Conservation (phyloP, 2,113 vertebrate species). For the Nanorana parkeri region DNA sequence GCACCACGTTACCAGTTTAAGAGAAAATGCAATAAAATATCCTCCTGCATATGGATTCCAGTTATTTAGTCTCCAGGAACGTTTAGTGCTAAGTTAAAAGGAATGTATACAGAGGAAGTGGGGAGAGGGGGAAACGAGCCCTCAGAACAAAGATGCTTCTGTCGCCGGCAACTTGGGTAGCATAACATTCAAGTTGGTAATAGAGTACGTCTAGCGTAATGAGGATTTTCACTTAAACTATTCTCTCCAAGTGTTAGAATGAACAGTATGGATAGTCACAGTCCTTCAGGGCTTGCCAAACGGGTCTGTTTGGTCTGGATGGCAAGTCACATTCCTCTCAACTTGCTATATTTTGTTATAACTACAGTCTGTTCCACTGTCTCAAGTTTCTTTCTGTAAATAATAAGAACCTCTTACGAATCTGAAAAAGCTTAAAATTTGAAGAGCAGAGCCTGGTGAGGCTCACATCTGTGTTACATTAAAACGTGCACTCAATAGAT, state of each 20-base stretch:
- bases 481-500: conserved; percentile 71
- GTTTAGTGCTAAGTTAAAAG: conserved; percentile 25
- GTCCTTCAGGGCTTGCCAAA: conserved; percentile 70
- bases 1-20: not conserved
- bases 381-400: conserved; percentile 78
- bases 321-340: conserved; percentile 72
- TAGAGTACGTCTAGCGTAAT: conserved; percentile 31
- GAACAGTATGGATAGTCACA: conserved; percentile 60
- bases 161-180: conserved; percentile 19
- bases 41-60: conserved; percentile 1
- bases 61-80: not conserved
- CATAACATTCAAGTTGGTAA: conserved; percentile 36
- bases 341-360: conserved; percentile 64
- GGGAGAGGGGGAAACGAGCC: conserved; percentile 11
- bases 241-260: conserved; percentile 54
- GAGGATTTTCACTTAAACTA: conserved; percentile 7
- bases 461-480: conserved; percentile 79
- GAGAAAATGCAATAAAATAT: conserved; percentile 25
- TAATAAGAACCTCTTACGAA: conserved; percentile 77
- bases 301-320: conserved; percentile 75
- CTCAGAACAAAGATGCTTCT: conserved; percentile 47
- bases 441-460: conserved; percentile 67
- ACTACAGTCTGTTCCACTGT: conserved; percentile 73
- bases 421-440: conserved; percentile 73
- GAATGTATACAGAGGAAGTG: conserved; percentile 31